phyloP scores from a whole-genome alignment of 2,113 vertebrate genomes.

The Empidonax traillii region DNA sequence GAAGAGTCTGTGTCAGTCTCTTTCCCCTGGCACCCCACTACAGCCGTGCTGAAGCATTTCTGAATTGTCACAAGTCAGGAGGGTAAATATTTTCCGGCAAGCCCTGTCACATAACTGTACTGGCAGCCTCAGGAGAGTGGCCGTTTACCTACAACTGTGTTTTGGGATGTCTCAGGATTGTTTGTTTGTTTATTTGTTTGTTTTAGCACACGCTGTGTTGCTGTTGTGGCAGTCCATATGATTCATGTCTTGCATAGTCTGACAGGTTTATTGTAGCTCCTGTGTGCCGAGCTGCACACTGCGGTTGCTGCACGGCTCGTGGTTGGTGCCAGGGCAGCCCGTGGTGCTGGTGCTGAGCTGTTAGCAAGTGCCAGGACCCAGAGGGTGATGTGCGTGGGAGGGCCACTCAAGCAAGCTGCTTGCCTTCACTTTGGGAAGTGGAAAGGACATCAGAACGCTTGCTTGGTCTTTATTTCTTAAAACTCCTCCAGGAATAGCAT shows the following conservation, averaged over 20 bases:
- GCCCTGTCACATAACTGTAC: neutral
- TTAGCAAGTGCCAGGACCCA: neutral
- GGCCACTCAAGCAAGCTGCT: neutral
- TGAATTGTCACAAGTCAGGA: neutral
- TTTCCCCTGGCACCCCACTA: neutral
- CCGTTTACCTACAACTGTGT: neutral
- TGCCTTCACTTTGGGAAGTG: neutral
- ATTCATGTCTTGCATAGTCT: conserved; percentile 3
- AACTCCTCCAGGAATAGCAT: neutral
- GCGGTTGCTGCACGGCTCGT: neutral
- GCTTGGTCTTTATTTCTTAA: neutral
- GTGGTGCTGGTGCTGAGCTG: rapidly evolving
- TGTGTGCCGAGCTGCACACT: neutral
- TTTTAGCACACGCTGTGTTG: neutral
- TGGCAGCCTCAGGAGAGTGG: neutral
- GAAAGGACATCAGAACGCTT: neutral
- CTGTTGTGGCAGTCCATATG: conserved; percentile 4
- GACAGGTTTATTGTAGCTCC: neutral
- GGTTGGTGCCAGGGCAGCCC: neutral
- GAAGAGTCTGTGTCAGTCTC: neutral
- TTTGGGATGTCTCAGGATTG: neutral
- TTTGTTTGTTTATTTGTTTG: neutral
- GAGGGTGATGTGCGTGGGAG: neutral
- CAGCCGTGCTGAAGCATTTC: neutral
- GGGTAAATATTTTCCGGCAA: neutral